phyloP scores from a whole-genome alignment of 2,888 invertebrate genomes.

The Coleophora flavipennella region DNA sequence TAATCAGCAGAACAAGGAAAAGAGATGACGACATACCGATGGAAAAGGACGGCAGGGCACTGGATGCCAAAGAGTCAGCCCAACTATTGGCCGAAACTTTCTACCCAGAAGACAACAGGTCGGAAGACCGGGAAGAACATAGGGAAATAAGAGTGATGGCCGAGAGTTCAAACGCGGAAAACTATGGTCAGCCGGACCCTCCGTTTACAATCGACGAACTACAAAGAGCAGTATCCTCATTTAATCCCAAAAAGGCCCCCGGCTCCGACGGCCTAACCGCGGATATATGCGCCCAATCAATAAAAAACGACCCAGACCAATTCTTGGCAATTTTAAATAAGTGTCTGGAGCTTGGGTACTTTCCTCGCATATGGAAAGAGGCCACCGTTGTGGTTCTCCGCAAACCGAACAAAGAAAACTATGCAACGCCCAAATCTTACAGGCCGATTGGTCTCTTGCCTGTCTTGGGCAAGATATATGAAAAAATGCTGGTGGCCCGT shows the following conservation, averaged over 20 bases:
- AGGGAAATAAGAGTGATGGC: no score
- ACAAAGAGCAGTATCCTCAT: background rate
- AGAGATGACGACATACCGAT: background rate
- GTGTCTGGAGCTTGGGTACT: conserved; percentile 1
- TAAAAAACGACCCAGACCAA: conserved; percentile 2
- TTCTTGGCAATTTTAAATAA: conserved; percentile 3
- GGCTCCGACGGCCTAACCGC: conserved; percentile 15
- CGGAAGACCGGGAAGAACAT: background rate
- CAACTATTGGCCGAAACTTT: background rate
- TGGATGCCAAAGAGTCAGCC: background rate
- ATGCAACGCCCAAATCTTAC: conserved; percentile 3
- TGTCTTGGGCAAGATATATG: conserved; percentile 8
- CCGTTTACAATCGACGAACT: conserved; percentile 9
- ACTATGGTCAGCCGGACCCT: conserved; percentile 1
- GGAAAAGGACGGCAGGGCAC: background rate
- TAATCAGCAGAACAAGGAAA: background rate
- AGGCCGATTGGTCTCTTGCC: conserved; percentile 11
- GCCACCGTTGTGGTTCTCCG: conserved; percentile 3
- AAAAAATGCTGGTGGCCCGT: conserved; percentile 8
- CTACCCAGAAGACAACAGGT: no score
- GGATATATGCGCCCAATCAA: conserved; percentile 14
- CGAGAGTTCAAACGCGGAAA: background rate
- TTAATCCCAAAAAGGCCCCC: conserved; percentile 15
- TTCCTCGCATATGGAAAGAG: conserved; percentile 8
- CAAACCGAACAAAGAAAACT: conserved; percentile 6